A percentile compares a stretch with the other conserved stretches of the same genome.
Evolutionary conservation across 2,797 vertebrate genomes (phyloP).

Genomic region (Periparus ater): DNA sequence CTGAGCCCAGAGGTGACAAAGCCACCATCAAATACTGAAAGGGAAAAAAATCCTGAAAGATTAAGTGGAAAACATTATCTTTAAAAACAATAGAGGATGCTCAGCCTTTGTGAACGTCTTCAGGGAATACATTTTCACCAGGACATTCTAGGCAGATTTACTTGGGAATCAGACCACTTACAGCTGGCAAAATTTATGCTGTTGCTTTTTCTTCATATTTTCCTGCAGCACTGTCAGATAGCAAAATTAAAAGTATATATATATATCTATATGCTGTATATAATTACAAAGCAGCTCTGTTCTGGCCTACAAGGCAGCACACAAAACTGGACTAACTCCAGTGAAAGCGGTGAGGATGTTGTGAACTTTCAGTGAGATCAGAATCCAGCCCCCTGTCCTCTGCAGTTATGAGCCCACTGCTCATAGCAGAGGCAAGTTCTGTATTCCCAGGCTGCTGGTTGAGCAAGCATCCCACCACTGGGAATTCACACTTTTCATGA

Average conservation of each 20-base stretch:
- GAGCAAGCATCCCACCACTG: neutral
- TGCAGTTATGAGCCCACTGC: neutral
- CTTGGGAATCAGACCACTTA: conserved; percentile 36
- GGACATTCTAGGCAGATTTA: conserved; percentile 29
- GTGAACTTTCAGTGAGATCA: neutral
- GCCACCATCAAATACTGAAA: conserved; percentile 63
- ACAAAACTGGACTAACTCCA: neutral
- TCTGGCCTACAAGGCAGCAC: neutral
- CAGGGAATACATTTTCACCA: conserved; percentile 34
- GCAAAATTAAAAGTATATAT: neutral
- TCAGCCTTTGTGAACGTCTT: neutral
- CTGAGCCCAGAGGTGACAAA: conserved; percentile 74
- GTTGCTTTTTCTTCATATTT: neutral
- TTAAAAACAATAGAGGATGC: conserved; percentile 64
- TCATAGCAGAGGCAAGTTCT: neutral
- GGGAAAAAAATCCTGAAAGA: conserved; percentile 58
- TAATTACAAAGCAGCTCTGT: neutral
- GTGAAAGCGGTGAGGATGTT: neutral
- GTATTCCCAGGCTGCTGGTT: neutral
- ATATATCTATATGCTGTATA: neutral
- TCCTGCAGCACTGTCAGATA: neutral
- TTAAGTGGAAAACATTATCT: conserved; percentile 78
- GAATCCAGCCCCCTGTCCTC: neutral
- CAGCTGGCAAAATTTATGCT: neutral
- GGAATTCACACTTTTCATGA: neutral